Conservation (phyloP, 2,888 invertebrate species). For the Himalopsyche tibetana region DNA sequence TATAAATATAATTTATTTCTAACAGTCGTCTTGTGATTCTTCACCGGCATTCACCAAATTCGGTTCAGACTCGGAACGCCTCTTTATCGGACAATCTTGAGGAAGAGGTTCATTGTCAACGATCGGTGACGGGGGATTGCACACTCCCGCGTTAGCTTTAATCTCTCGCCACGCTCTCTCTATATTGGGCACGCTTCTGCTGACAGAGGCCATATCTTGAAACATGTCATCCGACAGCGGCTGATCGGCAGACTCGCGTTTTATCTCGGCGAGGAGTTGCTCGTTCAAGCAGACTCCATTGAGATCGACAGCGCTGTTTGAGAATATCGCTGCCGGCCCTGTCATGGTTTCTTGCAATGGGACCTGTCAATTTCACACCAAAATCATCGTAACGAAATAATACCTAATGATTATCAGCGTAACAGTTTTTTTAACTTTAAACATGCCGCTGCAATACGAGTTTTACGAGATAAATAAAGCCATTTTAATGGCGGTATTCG, state of each 20-base stretch:
- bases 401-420: background rate
- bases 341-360: constrained; percentile 79
- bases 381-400: background rate
- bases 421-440: too few relatives aligned
- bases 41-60: constrained; percentile 77
- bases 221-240: constrained; percentile 66
- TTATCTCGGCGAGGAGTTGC: constrained; percentile 77
- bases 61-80: constrained; percentile 82
- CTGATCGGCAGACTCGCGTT: constrained; percentile 72
- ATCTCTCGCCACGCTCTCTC: constrained; percentile 70
- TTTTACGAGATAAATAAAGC: too few relatives aligned
- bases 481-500: too few relatives aligned
- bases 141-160: constrained; percentile 51
- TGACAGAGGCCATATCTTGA: constrained; percentile 73
- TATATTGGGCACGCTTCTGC: constrained; percentile 81
- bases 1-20: constrained; percentile 43
- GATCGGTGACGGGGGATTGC: constrained; percentile 59
- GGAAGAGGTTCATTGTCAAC: constrained; percentile 63
- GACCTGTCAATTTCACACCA: constrained; percentile 66
- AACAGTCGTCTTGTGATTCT: constrained; percentile 67
- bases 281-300: constrained; percentile 90
- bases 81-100: constrained; percentile 73
- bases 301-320: constrained; percentile 90
- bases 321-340: constrained; percentile 87
- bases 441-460: too few relatives aligned